A percentile compares a stretch with the other conserved stretches of the same genome.
Evolutionary conservation across 2,888 invertebrate species (phyloP).

Genomic region (Ophion ventricosus): DNA sequence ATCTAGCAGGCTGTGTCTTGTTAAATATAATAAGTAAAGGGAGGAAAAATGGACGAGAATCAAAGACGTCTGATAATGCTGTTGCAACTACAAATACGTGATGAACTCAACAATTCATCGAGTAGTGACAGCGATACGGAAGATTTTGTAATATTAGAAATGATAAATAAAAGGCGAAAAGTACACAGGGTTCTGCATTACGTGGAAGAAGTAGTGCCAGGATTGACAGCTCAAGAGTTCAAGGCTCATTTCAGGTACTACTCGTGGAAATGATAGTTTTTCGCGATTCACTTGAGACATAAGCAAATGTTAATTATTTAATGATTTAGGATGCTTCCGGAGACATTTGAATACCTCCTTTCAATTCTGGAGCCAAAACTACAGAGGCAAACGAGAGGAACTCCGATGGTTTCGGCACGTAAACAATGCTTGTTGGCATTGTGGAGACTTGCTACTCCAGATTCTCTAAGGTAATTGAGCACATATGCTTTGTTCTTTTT

Average conservation of each 20-base stretch:
- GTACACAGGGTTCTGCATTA: slow-evolving; percentile 38
- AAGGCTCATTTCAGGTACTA: slow-evolving; percentile 54
- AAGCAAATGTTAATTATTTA: slow-evolving; percentile 39
- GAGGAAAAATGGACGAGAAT: slow-evolving; percentile 45
- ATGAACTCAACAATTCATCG: slow-evolving; percentile 31
- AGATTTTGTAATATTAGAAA: slow-evolving; percentile 29
- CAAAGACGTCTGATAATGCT: slow-evolving; percentile 38
- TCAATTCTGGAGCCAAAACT: slow-evolving; percentile 41
- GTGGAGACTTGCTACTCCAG: slow-evolving; percentile 58
- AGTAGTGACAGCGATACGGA: slow-evolving; percentile 38
- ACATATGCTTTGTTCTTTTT: slow-evolving; percentile 24
- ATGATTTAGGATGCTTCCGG: slow-evolving; percentile 52
- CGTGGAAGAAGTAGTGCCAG: slow-evolving; percentile 44
- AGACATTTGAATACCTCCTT: slow-evolving; percentile 52
- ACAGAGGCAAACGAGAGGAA: slow-evolving; percentile 41
- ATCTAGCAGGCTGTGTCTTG: slow-evolving; percentile 1
- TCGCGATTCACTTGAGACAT: slow-evolving; percentile 7
- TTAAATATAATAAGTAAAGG: slow-evolving; percentile 20
- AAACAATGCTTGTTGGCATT: slow-evolving; percentile 50
- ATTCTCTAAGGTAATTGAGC: slow-evolving; percentile 42
- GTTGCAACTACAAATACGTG: slow-evolving; percentile 35
- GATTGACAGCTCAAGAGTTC: slow-evolving; percentile 47
- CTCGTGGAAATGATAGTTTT: slow-evolving; percentile 35
- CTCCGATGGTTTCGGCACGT: slow-evolving; percentile 40
- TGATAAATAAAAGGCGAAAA: slow-evolving; percentile 41